Base-by-base conservation (phyloP, 1,140 invertebrate genomes). In the Musca vetustissima region DNA sequence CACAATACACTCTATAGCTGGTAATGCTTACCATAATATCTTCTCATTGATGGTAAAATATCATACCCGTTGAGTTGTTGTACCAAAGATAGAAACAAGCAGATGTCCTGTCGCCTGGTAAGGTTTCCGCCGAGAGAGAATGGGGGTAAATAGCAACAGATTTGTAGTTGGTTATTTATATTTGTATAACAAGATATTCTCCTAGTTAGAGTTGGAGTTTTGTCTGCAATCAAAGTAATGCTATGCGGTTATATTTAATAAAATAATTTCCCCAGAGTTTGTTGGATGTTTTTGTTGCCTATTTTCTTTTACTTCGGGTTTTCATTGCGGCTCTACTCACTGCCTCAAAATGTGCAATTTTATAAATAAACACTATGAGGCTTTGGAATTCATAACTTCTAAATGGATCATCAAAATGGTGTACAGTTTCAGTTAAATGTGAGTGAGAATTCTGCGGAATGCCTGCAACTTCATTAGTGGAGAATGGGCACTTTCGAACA, bases 171-270 rank as follows among this genome's bases (percentile, higher is more conserved):
- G 55, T 17, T n/a, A 25, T 28, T 32, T 28, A 25, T 24, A 28
- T 28, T 32, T 17, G 28, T 28, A 59, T 15, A 59, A 59, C 15
- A 25, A 59, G 17, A 52, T 52, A 11, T n/a, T 28, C 55, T 59
- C n/a, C 4, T 59, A 32, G 7, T 32, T 9, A 3, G 9, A 32
- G 3, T 59, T 28, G 14, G n/a, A 17, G 22, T 28, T 28, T 24
- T 59, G 24, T n/a, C 24, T 59, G 55, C 55, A 28, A 59, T 59
- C 24, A 59, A 28, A 28, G 55, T 59, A 59, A 59, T 59, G 55
- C 32, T 59, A 59, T 25, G 55, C 55, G 55, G 55, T 59, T 59
- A 61, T 61, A 61, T 61, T 61, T 61, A 61, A 61, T 61, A 61
- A 61, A 61, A 61, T 61, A 61, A 61, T 61, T 61, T 61, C 57